Conservation (phyloP, 1,140 invertebrate genomes). For the Scaptomyza montana region DNA sequence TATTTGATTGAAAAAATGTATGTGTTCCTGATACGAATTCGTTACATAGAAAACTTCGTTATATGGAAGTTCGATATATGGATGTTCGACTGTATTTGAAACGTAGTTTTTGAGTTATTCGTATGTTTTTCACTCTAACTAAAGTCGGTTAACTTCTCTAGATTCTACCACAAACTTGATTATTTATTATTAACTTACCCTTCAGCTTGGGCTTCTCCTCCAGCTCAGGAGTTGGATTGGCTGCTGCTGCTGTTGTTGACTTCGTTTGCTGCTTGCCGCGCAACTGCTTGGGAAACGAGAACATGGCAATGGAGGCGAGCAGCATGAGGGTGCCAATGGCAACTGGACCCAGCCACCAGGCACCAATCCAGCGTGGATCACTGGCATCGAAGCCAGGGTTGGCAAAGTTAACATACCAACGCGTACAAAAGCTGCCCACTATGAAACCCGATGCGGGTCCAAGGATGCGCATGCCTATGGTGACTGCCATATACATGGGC, state of each 20-base stretch:
- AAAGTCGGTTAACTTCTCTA: no score
- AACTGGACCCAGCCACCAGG: constrained; percentile 95
- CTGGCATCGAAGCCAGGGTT: constrained; percentile 91
- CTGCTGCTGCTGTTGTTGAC: constrained; percentile 11
- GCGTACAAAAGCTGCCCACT: constrained; percentile 94
- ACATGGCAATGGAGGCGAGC: constrained; percentile 93
- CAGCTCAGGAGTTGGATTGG: constrained; percentile 36
- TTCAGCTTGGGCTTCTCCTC: constrained; percentile 77
- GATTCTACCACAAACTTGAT: no score
- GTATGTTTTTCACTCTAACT: no score
- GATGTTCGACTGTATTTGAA: no score
- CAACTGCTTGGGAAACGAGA: constrained; percentile 91
- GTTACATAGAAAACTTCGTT: no score
- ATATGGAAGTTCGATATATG: no score
- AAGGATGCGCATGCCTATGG: constrained; percentile 95
- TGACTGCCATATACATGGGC: constrained; percentile 97
- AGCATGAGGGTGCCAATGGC: constrained; percentile 91
- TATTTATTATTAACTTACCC: constrained; percentile 37
- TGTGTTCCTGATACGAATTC: no score
- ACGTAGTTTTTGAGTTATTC: no score
- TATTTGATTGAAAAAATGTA: no score
- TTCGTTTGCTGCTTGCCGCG: constrained; percentile 74
- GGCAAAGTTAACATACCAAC: constrained; percentile 92
- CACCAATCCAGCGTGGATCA: constrained; percentile 96
- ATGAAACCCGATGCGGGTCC: constrained; percentile 96